phyloP scores from a whole-genome alignment of 2,113 vertebrate species.

The Danionella cerebrum region DNA sequence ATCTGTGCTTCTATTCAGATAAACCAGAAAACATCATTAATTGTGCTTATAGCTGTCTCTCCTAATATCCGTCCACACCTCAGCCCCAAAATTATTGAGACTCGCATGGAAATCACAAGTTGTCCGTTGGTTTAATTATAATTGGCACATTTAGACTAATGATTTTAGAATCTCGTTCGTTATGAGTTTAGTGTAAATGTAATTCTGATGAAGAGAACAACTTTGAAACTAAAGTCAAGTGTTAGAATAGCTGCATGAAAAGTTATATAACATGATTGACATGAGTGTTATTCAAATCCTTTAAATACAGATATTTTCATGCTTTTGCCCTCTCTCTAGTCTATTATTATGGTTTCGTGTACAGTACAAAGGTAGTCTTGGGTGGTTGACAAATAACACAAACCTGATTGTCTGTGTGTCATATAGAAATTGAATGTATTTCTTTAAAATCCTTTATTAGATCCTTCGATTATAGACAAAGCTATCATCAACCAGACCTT shows the following conservation, averaged over 20 bases:
- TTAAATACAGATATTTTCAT: too few species aligned
- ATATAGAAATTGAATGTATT: too few species aligned
- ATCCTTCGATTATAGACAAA: conserved; percentile 13
- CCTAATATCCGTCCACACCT: background rate
- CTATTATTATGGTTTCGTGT: too few species aligned
- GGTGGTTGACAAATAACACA: too few species aligned
- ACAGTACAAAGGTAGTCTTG: too few species aligned
- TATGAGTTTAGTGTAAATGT: background rate
- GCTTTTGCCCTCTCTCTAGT: too few species aligned
- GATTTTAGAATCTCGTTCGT: conserved; percentile 16
- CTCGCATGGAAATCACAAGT: too few species aligned
- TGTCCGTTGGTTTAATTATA: conserved; percentile 30
- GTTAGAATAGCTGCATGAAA: too few species aligned
- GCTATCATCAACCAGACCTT: background rate
- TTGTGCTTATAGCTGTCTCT: background rate
- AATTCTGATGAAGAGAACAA: background rate
- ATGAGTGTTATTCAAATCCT: too few species aligned
- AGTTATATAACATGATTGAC: too few species aligned
- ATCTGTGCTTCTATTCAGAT: background rate
- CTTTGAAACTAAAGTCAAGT: conserved; percentile 19
- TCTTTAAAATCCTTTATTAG: too few species aligned
- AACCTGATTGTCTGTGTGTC: too few species aligned
- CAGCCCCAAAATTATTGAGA: background rate
- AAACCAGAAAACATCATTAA: conserved; percentile 29
- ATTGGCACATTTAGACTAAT: conserved; percentile 27